These are phyloP conservation scores for Pipistrellus nathusii DNA, from an alignment of 2,797 vertebrate species.

Conservation along the genomic window DNA sequence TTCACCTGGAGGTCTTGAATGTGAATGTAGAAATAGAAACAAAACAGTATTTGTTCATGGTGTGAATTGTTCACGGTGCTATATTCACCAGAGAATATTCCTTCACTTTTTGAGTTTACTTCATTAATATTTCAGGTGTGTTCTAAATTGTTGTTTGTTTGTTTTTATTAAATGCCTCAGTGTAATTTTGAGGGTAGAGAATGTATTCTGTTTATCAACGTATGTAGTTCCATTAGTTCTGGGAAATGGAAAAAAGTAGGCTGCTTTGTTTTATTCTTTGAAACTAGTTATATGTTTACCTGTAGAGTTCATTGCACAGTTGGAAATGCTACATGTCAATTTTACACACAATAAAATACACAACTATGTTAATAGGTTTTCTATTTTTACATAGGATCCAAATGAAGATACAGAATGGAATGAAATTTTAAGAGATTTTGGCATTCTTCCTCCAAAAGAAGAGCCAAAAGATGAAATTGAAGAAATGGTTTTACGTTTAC, in stretches of 20 bases:
- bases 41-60: not conserved
- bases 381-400: constrained; percentile 81
- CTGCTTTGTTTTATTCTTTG: not conserved
- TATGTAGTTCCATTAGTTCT: not conserved
- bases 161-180: not conserved
- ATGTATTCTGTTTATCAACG: not conserved
- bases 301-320: not conserved
- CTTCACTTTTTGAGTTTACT: not conserved
- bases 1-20: not conserved
- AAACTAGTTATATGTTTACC: not conserved
- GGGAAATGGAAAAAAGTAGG: not conserved
- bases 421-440: constrained; percentile 85
- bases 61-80: not conserved
- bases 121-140: constrained; percentile 12
- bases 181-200: not conserved
- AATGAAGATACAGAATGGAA: constrained; percentile 89
- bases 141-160: not conserved
- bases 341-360: not conserved
- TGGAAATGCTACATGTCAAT: not conserved
- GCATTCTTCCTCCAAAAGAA: constrained; percentile 87
- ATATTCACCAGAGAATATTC: not conserved
- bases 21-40: not conserved
- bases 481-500: constrained; percentile 85
- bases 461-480: constrained; percentile 84
- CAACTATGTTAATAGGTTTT: not conserved